Base-by-base conservation (phyloP, 1,140 invertebrate species). In the Rhopalosiphum maidis region DNA sequence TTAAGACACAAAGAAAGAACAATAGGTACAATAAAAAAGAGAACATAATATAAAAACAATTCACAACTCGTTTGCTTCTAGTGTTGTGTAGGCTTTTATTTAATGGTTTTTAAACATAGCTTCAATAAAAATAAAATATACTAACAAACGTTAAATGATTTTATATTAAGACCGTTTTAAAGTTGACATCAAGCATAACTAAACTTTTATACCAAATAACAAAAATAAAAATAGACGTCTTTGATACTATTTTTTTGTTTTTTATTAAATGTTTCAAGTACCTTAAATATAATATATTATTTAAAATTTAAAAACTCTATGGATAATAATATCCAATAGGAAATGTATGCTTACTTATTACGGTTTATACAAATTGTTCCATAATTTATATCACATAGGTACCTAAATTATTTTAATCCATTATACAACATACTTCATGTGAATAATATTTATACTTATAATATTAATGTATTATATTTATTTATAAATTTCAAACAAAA, bases 61-160 rank as follows among this genome's bases (percentile, higher is more conserved):
- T 55, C n/a, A 41, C 88, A 90, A 90, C 88, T 90, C 37, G 51
- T 90, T 90, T 90, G 37, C n/a, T 60, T 43, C 54, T 90, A 90
- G 88, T 60, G 88, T 51, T 90, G 9, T 90, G 23, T 90, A 37
- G 22, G 23, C 35, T 90, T 90, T 37, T 60, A 41, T 90, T 55
- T 90, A 90, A 55, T 90, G 51, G 88, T 90, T 90, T 90, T 90
- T 60, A 90, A 90, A 90, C 88, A 90, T 15, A 90, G 22, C 43
- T 55, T 90, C 35, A 60, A 60, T 90, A 60, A 37, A 88, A 90
- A 90, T 41, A 37, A 60, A 55, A 55, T 41, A 41, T 55, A 89
- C 48, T 55, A 89, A 25, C 48, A 89, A 89, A 89, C 22, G 8
- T 89, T 89, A 37, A 54, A 54, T 89, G 87, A 35, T 89, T 89